These are phyloP conservation scores for Uropsilus gracilis DNA, from an alignment of 2,113 vertebrate genomes.

Conservation along the genomic window DNA sequence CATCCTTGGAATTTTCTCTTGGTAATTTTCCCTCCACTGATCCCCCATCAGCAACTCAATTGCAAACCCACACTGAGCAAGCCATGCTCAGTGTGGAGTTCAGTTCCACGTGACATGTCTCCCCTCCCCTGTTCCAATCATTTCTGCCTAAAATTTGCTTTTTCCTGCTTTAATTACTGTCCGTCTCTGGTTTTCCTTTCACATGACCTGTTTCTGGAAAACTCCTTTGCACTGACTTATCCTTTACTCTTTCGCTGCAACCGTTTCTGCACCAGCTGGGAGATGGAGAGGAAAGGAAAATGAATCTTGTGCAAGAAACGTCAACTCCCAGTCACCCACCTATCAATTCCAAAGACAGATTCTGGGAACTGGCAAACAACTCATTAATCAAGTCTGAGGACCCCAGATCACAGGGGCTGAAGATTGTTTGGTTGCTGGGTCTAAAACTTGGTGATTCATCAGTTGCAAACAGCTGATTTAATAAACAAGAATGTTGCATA, in stretches of 20 bases:
- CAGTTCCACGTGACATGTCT: neutral
- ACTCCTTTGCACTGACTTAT: neutral
- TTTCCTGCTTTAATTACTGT: neutral
- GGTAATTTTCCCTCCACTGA: neutral
- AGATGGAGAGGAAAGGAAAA: neutral
- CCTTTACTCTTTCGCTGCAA: neutral
- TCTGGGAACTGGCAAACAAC: neutral
- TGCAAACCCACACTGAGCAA: neutral
- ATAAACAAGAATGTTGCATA: neutral
- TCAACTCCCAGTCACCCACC: neutral
- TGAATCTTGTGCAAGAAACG: neutral
- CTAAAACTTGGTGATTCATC: slow-evolving; percentile 38
- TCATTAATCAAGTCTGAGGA: neutral
- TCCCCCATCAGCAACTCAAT: neutral
- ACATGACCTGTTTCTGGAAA: neutral
- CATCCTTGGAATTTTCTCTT: neutral
- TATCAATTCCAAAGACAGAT: neutral
- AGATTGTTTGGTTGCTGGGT: neutral
- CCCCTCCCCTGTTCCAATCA: neutral
- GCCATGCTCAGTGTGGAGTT: neutral
- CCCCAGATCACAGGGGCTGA: neutral
- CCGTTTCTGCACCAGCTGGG: neutral
- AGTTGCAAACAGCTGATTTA: slow-evolving; percentile 16
- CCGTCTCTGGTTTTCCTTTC: neutral
- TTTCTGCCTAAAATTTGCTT: neutral